These are phyloP conservation scores for Montipora foliosa DNA, from an alignment of 64 coral and sea anemone species.

Conservation along the genomic window DNA sequence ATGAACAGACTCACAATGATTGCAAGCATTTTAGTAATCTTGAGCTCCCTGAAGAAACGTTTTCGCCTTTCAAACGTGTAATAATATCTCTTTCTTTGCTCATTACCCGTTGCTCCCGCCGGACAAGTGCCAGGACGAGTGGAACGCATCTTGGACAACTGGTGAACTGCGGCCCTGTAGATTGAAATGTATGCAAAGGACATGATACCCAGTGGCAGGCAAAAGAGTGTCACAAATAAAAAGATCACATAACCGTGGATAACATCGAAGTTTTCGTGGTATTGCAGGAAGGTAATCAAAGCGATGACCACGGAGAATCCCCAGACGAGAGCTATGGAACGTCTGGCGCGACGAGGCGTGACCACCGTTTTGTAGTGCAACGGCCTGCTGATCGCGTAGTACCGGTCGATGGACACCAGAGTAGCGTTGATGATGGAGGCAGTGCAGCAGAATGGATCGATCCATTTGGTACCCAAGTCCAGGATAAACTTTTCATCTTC, in stretches of 20 bases:
- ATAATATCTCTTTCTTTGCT: slow-evolving; percentile 42
- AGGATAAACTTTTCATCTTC: slow-evolving; percentile 29
- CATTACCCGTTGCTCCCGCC: slow-evolving; percentile 2
- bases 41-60: slow-evolving; percentile 90
- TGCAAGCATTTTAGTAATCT: slow-evolving; percentile 93
- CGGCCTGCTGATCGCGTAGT: slow-evolving; percentile 83
- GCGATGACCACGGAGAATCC: slow-evolving; percentile 55
- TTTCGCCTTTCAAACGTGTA: slow-evolving; percentile 75
- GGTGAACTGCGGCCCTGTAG: slow-evolving; percentile 80
- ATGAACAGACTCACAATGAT: slow-evolving; percentile 84
- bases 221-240: slow-evolving; percentile 77
- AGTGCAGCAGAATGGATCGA: slow-evolving; percentile 84
- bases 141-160: slow-evolving; percentile 80
- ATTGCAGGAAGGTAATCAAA: slow-evolving; percentile 78
- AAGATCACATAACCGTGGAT: slow-evolving; percentile 74
- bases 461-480: slow-evolving; percentile 71
- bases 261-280: slow-evolving; percentile 23
- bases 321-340: slow-evolving; percentile 75
- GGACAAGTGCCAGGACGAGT: slow-evolving; percentile 48
- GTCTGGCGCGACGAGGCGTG: slow-evolving; percentile 71
- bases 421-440: slow-evolving; percentile 90
- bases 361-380: slow-evolving; percentile 79
- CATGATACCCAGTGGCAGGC: slow-evolving; percentile 79
- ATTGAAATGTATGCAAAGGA: slow-evolving; percentile 86
- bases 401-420: slow-evolving; percentile 83